Evolutionary conservation across 2,888 invertebrate genomes (phyloP), one percentile per base, ranked within the genome.

Genomic region (Drosophila paramelanica): DNA sequence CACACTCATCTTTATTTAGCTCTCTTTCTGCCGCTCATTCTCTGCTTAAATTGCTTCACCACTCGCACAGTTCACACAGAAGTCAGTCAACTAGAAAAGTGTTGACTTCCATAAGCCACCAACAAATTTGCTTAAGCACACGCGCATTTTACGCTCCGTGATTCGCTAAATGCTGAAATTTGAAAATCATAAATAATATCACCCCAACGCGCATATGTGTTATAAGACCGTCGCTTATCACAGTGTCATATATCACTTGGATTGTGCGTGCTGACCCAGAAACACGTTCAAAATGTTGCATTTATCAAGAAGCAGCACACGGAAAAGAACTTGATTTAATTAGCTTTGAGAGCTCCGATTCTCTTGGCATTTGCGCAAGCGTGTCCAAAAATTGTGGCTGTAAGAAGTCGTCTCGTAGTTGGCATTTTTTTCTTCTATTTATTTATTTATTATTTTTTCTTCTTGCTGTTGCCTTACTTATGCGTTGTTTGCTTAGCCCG

Each of bases 121-220:
- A 39, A 51, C 56, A 68, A 65, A 81, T 85, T 81, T 74, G 77
- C 59, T 61, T 68, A 61, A 55, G 47, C 66, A 51, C 73, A 68
- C 67, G 81, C 73, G 69, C 68, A 71, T 86, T 88, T 82, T 75
- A 88, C 88, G 83, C 80, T 88, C 59, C 62, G 59, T 82, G 88
- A 78, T 75, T 84, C 47, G 59, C 78, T 73, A 75, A 84, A 75
- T 67, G 75, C 57, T 56, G 20, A 68, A 76, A 49, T 72, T 72
- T 69, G 38, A 52, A 73, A 79, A 69, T 67, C 77, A 85, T 83
- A 88, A 85, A 83, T 88, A 82, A 88, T 59, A 62, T 51, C 45
- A 36, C 33, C 36, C 36, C 42, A 36, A n/a, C n/a, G 8, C 8
- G 39, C 47, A 39, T 11, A 33, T 71, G 79, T 78, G 75, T 58